Evolutionary conservation across 1,140 invertebrate species (phyloP), one percentile per base, ranked within the genome.

Genomic region (Zaprionus taronus): DNA sequence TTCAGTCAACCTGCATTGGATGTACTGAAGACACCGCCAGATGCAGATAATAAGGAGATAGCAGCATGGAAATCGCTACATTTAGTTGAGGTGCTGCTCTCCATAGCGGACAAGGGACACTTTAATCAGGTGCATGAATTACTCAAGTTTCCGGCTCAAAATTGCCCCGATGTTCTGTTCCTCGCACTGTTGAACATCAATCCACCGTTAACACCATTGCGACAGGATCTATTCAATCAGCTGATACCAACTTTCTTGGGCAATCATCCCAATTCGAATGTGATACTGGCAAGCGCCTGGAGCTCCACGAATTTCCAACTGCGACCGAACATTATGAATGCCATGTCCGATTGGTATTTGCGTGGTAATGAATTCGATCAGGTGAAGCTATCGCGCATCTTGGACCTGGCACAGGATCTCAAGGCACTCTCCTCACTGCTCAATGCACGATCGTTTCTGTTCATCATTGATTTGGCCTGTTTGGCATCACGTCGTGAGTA

Each of bases 401-500:
- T 99, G 22, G 99, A 99, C 91, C 96, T 99, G 9, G 98, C 99
- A 3, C 99, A 99, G 93, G 99, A 99, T 94, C 93, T 99, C 0
- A 99, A 99, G 94, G 98, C 98, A 0, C 92, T 99, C 1, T 98
- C 98, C 0, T 94, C 98, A 76, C 93, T 99, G n/a, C 93, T 99
- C 1, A 99, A 99, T 93, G 96, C 97, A 1, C 97, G 97, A 71
- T 97, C 97, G 0, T 98, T 98, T 93, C 95, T 97, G 17, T 99
- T 99, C 94, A 97, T 99, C 4, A 99, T 99, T 81, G 99, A 99
- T 94, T 93, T 99, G 60, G 98, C 99, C 0, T 99, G 98, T 93
- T 93, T 99, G 49, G 99, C 99, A 0, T 99, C 99, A 0, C 93
- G 99, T 69, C 94, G 99, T 63, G 99, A 99, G 93, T 99, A 99